Percentiles rank a stretch among this genome's conserved stretches.
These are phyloP conservation scores for Coleophora deauratella DNA, from an alignment of 2,888 invertebrate genomes.

Conservation along the genomic window DNA sequence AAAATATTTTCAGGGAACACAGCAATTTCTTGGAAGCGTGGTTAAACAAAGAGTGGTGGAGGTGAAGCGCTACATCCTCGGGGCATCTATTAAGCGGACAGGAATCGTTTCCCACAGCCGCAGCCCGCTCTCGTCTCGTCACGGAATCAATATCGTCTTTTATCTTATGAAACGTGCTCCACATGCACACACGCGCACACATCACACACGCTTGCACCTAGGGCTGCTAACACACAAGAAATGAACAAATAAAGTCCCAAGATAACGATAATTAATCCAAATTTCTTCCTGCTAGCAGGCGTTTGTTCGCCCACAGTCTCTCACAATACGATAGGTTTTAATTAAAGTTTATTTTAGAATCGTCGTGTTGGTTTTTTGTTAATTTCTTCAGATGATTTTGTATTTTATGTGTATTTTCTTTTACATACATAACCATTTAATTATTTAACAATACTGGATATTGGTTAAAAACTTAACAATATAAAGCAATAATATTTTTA, in stretches of 20 bases:
- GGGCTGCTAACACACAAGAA: constrained; percentile 22
- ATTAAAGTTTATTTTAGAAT: constrained; percentile 39
- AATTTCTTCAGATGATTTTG: constrained; percentile 25
- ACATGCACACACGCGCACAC: constrained; percentile 42
- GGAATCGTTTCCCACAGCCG: constrained; percentile 68
- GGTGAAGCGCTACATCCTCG: constrained; percentile 37
- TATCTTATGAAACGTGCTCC: constrained; percentile 69
- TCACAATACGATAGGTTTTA: constrained; percentile 46
- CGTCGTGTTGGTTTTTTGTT: constrained; percentile 38
- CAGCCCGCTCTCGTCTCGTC: constrained; percentile 44
- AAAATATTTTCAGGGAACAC: constrained; percentile 7
- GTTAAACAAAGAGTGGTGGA: constrained; percentile 40
- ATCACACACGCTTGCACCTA: constrained; percentile 22
- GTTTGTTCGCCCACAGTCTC: constrained; percentile 41
- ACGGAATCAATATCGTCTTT: constrained; percentile 73
- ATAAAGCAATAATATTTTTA: no score
- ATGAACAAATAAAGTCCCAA: constrained; percentile 41
- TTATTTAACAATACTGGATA: not conserved
- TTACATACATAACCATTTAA: not conserved
- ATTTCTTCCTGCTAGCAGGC: constrained; percentile 45
- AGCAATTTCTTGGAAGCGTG: constrained; percentile 39
- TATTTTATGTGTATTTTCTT: constrained; percentile 7
- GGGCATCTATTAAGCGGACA: constrained; percentile 63
- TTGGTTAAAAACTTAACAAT: no score
- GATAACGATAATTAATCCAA: constrained; percentile 55